Base-by-base conservation (phyloP, 2,888 invertebrate species). In the Odiellus spinosus region DNA sequence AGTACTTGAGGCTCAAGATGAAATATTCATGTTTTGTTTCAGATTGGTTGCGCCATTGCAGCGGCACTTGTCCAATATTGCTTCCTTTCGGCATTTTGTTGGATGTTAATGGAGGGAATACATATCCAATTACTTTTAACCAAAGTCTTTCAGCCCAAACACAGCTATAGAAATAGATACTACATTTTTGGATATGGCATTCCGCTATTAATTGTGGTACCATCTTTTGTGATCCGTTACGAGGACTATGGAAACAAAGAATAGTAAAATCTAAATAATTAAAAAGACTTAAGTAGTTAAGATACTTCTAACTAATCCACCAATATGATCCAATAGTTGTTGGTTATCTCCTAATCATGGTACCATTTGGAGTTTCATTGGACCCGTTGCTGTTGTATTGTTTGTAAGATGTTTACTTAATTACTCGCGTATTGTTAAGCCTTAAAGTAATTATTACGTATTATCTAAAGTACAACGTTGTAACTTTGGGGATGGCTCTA, bases 71-170 rank as follows among this genome's bases (percentile, higher is more conserved):
- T 54, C 12, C 54, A 54, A 38, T 54, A 52, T 17, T 47, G 50
- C 41, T 54, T 52, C 32, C 42, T 54, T 18, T 44, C 54, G 18
- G 51, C 52, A 2, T 54, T 54, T 40, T 46, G 48, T 14, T 54
- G 54, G 54, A 52, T 54, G 52, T 33, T 52, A 12, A n/a, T 52
- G 15, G 54, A 54, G 45, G 54, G 49, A 1, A 47, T 54, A 3
- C 52, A 52, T 32, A 54, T 54, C 42, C 52, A 54, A 42, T 18
- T 54, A 32, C 35, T 54, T 5, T 40, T 54, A 11, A 48, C 52
- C 10, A 52, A 52, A n/a, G 54, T 54, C 8, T 54, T 54, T 46
- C 51, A 53, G 0, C 49, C 54, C 2, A 46, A 48, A 34, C 34
- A 47, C 21, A 47, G 50, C 5, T 50, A 54, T 26, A 41, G 45